These are phyloP conservation scores for Amaurobius ferox DNA, from an alignment of 2,888 invertebrate genomes.

Conservation along the genomic window DNA sequence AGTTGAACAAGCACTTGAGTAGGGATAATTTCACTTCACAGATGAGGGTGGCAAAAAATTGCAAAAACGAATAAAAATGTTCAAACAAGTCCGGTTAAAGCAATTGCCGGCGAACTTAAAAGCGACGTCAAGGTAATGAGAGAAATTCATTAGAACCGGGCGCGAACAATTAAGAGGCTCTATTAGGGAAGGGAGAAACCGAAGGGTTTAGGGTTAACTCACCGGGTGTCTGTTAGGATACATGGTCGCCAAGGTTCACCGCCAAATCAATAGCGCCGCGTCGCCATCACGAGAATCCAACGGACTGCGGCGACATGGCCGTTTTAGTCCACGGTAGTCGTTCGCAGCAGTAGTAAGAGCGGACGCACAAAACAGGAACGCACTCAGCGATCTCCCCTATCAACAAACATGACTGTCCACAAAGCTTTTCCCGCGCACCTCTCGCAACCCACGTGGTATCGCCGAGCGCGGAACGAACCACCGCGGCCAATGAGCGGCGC, in stretches of 20 bases:
- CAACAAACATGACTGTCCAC: conserved; percentile 75
- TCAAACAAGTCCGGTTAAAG: not conserved
- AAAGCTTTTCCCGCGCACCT: conserved; percentile 69
- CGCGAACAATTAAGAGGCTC: conserved; percentile 69
- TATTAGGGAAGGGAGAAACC: conserved; percentile 61
- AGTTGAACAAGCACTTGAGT: not conserved
- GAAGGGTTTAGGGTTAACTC: conserved; percentile 71
- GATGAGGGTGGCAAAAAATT: not conserved
- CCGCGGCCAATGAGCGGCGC: conserved; percentile 67
- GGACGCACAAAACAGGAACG: conserved; percentile 50
- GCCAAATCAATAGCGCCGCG: conserved; percentile 68
- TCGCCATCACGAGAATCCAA: conserved; percentile 67
- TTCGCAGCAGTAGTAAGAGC: conserved; percentile 49
- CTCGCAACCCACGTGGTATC: conserved; percentile 76
- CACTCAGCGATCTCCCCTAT: conserved; percentile 77
- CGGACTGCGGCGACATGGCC: conserved; percentile 49
- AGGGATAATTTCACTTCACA: not conserved
- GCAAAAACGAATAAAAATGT: not conserved
- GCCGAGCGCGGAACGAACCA: conserved; percentile 15
- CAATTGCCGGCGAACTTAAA: conserved; percentile 20
- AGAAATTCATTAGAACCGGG: conserved; percentile 63
- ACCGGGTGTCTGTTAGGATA: conserved; percentile 72
- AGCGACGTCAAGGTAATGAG: conserved; percentile 58
- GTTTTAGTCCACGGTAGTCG: conserved; percentile 62
- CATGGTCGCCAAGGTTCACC: conserved; percentile 72